These are phyloP conservation scores for Lobophora halterata DNA, from an alignment of 2,888 invertebrate species.

Conservation along the genomic window DNA sequence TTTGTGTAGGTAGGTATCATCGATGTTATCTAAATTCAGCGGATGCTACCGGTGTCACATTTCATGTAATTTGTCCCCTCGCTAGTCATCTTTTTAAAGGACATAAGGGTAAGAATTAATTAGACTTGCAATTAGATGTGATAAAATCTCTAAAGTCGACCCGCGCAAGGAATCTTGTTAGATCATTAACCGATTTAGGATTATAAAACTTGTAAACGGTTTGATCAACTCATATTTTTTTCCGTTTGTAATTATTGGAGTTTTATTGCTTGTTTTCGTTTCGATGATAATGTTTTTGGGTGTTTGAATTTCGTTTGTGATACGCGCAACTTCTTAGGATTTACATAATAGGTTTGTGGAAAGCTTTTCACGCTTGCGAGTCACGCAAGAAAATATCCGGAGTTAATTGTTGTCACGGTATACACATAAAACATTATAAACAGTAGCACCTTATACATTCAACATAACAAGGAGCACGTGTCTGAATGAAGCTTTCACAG, in stretches of 20 bases:
- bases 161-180: slow-evolving; percentile 35
- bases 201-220: slow-evolving; percentile 17
- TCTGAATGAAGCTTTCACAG: too few species aligned
- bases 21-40: slow-evolving; percentile 19
- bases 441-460: slow-evolving; percentile 6
- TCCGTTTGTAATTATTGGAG: slow-evolving; percentile 16
- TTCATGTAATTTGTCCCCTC: slow-evolving; percentile 37
- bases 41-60: slow-evolving; percentile 19
- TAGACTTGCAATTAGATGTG: slow-evolving; percentile 46
- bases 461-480: too few species aligned
- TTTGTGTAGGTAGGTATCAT: too few species aligned
- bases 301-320: slow-evolving; percentile 5
- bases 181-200: slow-evolving; percentile 21
- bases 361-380: slow-evolving; percentile 21
- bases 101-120: slow-evolving; percentile 46
- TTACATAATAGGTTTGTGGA: slow-evolving; percentile 10
- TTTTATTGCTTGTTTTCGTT: neutral
- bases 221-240: slow-evolving; percentile 16
- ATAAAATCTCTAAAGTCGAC: slow-evolving; percentile 39
- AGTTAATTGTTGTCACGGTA: slow-evolving; percentile 18
- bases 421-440: slow-evolving; percentile 5
- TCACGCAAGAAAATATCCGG: slow-evolving; percentile 18
- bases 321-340: slow-evolving; percentile 2
- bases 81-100: slow-evolving; percentile 35
- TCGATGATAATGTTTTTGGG: slow-evolving; percentile 13